Percentiles rank a stretch among this genome's conserved stretches.
Evolutionary conservation across 2,113 vertebrate species (phyloP).

Genomic region (Apteryx owenii): DNA sequence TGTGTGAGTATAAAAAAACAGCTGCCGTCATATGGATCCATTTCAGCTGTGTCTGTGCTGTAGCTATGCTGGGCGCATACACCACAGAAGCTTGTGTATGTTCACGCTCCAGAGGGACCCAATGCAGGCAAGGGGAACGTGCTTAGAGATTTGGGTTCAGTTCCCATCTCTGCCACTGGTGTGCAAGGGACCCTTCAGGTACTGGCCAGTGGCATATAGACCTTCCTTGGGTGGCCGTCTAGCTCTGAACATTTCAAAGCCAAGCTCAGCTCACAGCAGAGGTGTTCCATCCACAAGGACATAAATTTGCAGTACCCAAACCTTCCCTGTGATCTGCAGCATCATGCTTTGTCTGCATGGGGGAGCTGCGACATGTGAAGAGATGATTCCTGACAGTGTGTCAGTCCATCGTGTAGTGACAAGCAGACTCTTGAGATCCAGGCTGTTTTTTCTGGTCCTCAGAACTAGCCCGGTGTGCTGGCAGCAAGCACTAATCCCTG

Average conservation of each 20-base stretch:
- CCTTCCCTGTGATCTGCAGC: not conserved
- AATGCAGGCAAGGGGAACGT: not conserved
- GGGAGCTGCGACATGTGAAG: not conserved
- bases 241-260: fast-evolving
- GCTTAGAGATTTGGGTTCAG: not conserved
- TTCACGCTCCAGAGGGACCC: fast-evolving
- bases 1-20: not conserved
- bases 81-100: not conserved
- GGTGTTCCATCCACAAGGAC: not conserved
- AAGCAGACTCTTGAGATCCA: slow-evolving; percentile 4
- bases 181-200: not conserved
- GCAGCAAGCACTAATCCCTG: fast-evolving
- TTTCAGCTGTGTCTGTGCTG: not conserved
- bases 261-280: not conserved
- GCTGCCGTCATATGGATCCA: not conserved
- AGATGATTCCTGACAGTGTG: not conserved
- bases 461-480: not conserved
- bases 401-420: not conserved
- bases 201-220: not conserved
- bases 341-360: not conserved
- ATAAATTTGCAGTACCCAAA: not conserved
- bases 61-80: not conserved
- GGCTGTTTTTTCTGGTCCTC: not conserved
- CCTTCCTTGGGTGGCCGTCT: not conserved
- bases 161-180: not conserved